Percentiles rank a stretch among this genome's conserved stretches.
Evolutionary conservation across 2,113 vertebrate genomes (phyloP).

Genomic region (Poeciliopsis turrubarensis): DNA sequence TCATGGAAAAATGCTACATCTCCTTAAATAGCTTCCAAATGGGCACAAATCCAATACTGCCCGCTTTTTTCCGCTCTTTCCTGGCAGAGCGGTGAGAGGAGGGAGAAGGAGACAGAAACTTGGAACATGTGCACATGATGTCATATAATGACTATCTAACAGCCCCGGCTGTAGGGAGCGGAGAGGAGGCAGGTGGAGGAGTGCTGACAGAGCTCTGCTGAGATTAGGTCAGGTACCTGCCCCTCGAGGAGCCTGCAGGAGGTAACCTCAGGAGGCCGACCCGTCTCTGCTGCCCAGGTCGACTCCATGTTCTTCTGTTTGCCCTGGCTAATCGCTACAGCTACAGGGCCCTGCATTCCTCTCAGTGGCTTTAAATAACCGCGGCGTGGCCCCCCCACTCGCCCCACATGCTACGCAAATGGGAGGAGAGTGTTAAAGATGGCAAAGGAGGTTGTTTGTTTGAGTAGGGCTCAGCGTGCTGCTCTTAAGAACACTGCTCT

Average conservation of each 20-base stretch:
- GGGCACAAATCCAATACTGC: slow-evolving; percentile 47
- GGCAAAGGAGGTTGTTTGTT: slow-evolving; percentile 74
- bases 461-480: slow-evolving; percentile 55
- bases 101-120: slow-evolving; percentile 54
- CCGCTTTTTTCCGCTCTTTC: slow-evolving; percentile 33
- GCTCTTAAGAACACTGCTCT: slow-evolving; percentile 38
- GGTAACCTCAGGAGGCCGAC: slow-evolving; percentile 29
- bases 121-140: slow-evolving; percentile 61
- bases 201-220: slow-evolving; percentile 59
- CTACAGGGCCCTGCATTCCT: slow-evolving; percentile 72
- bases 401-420: slow-evolving; percentile 63
- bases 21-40: slow-evolving; percentile 39
- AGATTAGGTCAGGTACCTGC: slow-evolving; percentile 66
- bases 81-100: slow-evolving; percentile 49
- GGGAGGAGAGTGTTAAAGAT: slow-evolving; percentile 76
- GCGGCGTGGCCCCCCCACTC: slow-evolving; percentile 51
- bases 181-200: slow-evolving; percentile 52
- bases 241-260: slow-evolving; percentile 2
- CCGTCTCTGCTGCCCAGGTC: slow-evolving; percentile 24
- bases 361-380: slow-evolving; percentile 76
- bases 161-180: slow-evolving; percentile 17
- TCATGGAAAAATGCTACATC: slow-evolving; percentile 50
- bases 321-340: slow-evolving; percentile 71
- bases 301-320: slow-evolving; percentile 68
- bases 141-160: slow-evolving; percentile 71